phyloP scores from a whole-genome alignment of 2,113 vertebrate genomes.

The Pelmatolapia mariae region DNA sequence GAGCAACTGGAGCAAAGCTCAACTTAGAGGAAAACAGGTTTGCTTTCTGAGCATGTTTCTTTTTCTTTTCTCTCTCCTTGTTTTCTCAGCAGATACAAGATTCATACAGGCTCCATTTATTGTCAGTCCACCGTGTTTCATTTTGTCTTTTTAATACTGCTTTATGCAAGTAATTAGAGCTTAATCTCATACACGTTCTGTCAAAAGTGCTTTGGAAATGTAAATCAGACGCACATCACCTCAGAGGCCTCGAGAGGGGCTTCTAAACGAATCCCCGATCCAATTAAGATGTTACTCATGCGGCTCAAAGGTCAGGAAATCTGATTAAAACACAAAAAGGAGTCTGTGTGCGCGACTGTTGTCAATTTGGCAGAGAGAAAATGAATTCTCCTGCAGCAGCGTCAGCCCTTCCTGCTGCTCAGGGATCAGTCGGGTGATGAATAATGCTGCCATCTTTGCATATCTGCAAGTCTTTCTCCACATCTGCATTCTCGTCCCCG shows the following conservation, averaged over 20 bases:
- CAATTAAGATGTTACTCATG: background rate
- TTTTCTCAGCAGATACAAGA: background rate
- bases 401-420: background rate
- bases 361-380: background rate
- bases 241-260: background rate
- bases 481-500: background rate
- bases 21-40: background rate
- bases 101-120: background rate
- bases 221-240: background rate
- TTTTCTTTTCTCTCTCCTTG: background rate
- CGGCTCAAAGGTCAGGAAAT: background rate
- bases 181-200: background rate
- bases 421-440: background rate
- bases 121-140: background rate
- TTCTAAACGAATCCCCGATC: background rate
- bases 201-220: background rate
- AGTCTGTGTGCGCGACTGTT: background rate
- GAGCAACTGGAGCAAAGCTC: background rate
- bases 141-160: background rate
- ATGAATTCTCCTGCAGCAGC: background rate
- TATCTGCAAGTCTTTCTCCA: background rate
- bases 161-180: background rate
- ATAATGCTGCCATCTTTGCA: background rate
- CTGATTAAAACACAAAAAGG: background rate
- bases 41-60: background rate